A percentile compares a stretch with the other conserved stretches of the same genome.
Conservation (phyloP, 2,888 invertebrate species). For the Melanostoma scalare region DNA sequence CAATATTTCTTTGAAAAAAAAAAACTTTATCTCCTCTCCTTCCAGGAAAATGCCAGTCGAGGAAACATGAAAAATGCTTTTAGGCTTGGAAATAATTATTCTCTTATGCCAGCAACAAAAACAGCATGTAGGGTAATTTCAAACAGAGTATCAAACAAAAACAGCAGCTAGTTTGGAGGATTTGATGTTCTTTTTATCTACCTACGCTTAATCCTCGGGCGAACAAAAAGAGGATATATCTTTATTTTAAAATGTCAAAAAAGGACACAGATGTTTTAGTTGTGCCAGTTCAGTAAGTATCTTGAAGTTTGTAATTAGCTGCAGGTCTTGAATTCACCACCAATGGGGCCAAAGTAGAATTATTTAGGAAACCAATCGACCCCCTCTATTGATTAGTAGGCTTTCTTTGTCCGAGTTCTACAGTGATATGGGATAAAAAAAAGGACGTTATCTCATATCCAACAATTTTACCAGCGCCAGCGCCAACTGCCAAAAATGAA, state of each 20-base stretch:
- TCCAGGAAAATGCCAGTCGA: neutral
- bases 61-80: slow-evolving; percentile 19
- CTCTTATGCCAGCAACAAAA: slow-evolving; percentile 36
- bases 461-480: slow-evolving; percentile 48
- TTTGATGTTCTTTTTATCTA: slow-evolving; percentile 2
- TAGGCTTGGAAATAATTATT: slow-evolving; percentile 51
- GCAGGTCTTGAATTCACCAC: too few relatives aligned
- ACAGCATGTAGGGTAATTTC: slow-evolving; percentile 14
- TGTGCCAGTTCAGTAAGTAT: too few relatives aligned
- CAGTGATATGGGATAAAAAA: slow-evolving; percentile 4
- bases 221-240: neutral
- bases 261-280: too few relatives aligned
- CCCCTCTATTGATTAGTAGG: too few relatives aligned
- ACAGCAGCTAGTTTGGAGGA: slow-evolving; percentile 7
- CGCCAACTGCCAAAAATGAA: slow-evolving; percentile 25
- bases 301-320: too few relatives aligned
- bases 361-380: too few relatives aligned
- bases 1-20: slow-evolving; percentile 14
- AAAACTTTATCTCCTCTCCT: neutral
- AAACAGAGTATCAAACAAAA: slow-evolving; percentile 11
- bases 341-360: too few relatives aligned
- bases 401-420: neutral
- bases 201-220: neutral
- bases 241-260: too few relatives aligned
- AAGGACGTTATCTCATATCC: slow-evolving; percentile 52